Evolutionary conservation across 2,113 vertebrate genomes (phyloP).

Genomic region (Grammomys surdaster): DNA sequence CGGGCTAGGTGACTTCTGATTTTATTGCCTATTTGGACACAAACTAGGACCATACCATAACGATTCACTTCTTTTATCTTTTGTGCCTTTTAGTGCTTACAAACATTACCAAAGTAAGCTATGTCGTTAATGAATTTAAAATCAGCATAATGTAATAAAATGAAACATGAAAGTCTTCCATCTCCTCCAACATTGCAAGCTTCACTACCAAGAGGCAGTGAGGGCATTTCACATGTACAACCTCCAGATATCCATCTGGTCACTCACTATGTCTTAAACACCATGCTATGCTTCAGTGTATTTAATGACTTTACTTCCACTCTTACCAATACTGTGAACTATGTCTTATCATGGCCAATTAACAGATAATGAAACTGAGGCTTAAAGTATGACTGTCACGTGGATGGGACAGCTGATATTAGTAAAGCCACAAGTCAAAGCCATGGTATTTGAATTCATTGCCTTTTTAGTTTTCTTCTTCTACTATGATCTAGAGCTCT

Average conservation of each 20-base stretch:
- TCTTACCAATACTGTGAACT: conserved; percentile 1
- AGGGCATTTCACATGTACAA: not conserved
- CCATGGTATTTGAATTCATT: not conserved
- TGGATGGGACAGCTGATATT: not conserved
- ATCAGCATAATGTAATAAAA: not conserved
- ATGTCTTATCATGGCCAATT: not conserved
- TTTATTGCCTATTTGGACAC: not conserved
- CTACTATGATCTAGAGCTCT: not conserved
- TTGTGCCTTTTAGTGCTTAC: not conserved
- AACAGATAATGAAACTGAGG: conserved; percentile 19
- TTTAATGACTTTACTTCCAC: not conserved
- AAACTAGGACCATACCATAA: not conserved
- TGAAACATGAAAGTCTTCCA: conserved; percentile 4
- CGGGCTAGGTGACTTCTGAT: not conserved
- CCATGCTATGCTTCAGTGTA: not conserved
- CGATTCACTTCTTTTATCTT: not conserved
- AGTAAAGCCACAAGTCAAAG: not conserved
- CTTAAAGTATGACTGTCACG: not conserved
- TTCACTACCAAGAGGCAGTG: not conserved
- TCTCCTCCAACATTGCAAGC: not conserved
- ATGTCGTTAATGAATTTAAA: not conserved
- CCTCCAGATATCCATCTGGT: not conserved
- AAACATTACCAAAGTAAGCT: conserved; percentile 22
- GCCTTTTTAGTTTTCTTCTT: conserved; percentile 13
- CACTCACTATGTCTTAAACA: not conserved